Evolutionary conservation across 2,113 vertebrate species (phyloP).

Genomic region (Gallinago paraguaiae): DNA sequence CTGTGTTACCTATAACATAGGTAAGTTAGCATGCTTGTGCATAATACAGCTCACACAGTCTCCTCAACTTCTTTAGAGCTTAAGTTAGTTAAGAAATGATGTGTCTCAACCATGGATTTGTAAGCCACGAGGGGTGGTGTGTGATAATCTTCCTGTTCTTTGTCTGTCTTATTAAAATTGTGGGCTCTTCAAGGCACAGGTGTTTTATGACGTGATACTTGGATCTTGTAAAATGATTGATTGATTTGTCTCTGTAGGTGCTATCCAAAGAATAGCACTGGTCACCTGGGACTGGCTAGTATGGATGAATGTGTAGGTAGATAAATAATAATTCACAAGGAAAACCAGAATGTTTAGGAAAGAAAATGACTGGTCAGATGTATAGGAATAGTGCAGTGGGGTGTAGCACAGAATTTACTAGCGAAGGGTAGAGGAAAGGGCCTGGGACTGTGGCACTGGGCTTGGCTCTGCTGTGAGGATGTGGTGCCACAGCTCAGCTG

Average conservation of each 20-base stretch:
- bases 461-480: not conserved
- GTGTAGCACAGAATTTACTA: not conserved
- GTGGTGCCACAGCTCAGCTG: not conserved
- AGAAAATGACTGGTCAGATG: not conserved
- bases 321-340: not conserved
- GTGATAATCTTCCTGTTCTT: not conserved
- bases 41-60: not conserved
- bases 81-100: not conserved
- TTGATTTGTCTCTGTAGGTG: not conserved
- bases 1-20: not conserved
- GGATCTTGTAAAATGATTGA: not conserved
- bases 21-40: not conserved
- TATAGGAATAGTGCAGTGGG: not conserved
- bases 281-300: not conserved
- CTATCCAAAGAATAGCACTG: not conserved
- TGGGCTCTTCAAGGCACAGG: not conserved
- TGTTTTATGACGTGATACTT: not conserved
- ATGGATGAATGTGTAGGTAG: not conserved
- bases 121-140: too few relatives aligned
- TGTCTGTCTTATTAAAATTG: not conserved
- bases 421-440: not conserved
- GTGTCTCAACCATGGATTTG: not conserved
- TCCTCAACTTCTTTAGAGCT: not conserved
- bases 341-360: not conserved
- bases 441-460: accelerated